Evolutionary conservation across 2,113 vertebrate species (phyloP).

Genomic region (Trachemys scripta): DNA sequence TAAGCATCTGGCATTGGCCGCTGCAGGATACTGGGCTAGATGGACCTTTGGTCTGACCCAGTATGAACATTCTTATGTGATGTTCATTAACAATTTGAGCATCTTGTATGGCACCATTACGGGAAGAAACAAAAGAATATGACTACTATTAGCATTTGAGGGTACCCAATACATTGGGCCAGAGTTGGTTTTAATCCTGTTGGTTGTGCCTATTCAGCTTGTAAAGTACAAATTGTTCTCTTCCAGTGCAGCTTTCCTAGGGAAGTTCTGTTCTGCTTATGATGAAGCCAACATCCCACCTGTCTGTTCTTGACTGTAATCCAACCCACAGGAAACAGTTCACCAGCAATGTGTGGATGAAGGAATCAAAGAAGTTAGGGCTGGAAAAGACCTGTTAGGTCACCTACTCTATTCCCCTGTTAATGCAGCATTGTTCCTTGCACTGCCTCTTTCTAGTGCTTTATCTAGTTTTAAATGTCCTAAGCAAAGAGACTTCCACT

Average conservation of each 20-base stretch:
- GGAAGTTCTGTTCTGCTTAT: neutral
- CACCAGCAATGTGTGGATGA: neutral
- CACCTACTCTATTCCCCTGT: neutral
- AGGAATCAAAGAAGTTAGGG: neutral
- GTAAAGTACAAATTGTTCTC: neutral
- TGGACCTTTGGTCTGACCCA: neutral
- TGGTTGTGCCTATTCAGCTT: neutral
- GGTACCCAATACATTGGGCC: neutral
- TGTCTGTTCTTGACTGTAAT: neutral
- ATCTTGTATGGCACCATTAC: neutral
- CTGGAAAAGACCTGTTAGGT: neutral
- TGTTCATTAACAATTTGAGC: neutral
- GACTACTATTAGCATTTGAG: neutral
- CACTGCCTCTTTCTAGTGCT: neutral
- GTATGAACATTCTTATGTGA: neutral
- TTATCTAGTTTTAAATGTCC: neutral
- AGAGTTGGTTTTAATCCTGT: neutral
- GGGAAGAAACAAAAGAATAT: neutral
- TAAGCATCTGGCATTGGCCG: neutral
- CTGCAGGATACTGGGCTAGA: neutral
- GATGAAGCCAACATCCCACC: neutral
- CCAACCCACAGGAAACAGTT: fast-evolving
- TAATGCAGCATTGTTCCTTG: neutral
- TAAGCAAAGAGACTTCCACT: neutral
- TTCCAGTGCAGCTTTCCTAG: neutral